These are phyloP conservation scores for Triplophysa yarkandensis DNA, from an alignment of 2,797 vertebrate genomes.

Conservation along the genomic window DNA sequence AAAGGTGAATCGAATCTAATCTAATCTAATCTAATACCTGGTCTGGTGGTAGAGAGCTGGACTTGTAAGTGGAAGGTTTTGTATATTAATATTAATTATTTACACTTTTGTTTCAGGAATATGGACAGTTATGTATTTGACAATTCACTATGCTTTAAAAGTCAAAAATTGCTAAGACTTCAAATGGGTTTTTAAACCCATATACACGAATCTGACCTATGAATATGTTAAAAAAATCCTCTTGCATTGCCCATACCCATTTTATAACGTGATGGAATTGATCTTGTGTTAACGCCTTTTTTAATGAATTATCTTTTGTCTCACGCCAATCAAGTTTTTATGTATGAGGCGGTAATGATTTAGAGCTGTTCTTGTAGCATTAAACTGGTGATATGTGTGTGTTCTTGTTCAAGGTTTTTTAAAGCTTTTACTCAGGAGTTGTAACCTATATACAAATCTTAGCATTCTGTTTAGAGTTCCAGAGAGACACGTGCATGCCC, in stretches of 20 bases:
- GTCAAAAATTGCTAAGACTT: too few relatives aligned
- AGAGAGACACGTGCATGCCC: constrained; percentile 7
- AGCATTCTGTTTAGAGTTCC: constrained; percentile 11
- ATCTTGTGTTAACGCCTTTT: neutral
- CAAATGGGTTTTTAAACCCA: neutral
- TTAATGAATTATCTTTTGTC: neutral
- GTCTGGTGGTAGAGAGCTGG: too few relatives aligned
- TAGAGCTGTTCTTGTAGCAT: neutral
- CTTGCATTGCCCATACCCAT: neutral
- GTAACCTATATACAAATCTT: constrained; percentile 17
- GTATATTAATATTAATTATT: too few relatives aligned
- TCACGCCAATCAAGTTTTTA: neutral
- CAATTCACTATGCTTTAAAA: too few relatives aligned
- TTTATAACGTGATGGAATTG: neutral
- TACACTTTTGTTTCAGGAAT: too few relatives aligned
- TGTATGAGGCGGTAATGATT: constrained; percentile 17
- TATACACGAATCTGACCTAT: too few relatives aligned
- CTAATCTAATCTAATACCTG: too few relatives aligned
- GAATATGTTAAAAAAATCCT: too few relatives aligned
- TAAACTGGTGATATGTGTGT: neutral
- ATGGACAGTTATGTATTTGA: too few relatives aligned
- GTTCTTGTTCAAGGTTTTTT: constrained; percentile 27
- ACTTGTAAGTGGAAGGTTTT: too few relatives aligned
- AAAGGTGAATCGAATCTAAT: too few relatives aligned
- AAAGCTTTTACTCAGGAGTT: constrained; percentile 12